phyloP scores from a whole-genome alignment of 1,140 invertebrate genomes.

The Heliothis subflexa region DNA sequence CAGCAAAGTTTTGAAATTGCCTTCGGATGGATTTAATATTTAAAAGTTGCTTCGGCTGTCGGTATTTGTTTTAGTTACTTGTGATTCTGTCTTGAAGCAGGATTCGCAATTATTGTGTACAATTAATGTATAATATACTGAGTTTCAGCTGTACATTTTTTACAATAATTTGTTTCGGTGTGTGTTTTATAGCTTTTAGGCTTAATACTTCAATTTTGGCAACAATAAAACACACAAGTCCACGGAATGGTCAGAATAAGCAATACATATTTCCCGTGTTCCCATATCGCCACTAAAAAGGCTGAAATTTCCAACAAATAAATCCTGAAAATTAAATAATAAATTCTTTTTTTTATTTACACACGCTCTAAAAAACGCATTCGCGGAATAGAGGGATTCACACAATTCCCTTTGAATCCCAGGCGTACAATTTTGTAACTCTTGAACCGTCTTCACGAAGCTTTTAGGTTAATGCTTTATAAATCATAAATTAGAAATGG shows the following conservation, averaged over 20 bases:
- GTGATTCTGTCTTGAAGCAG: neutral
- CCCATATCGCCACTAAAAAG: slow-evolving; percentile 33
- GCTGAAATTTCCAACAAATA: slow-evolving; percentile 18
- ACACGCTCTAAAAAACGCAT: slow-evolving; percentile 44
- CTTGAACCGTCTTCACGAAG: slow-evolving; percentile 54
- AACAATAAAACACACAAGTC: neutral
- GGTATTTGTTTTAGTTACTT: neutral
- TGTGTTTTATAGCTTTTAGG: too few species aligned
- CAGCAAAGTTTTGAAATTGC: slow-evolving; percentile 31
- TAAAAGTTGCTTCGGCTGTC: neutral
- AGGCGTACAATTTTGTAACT: slow-evolving; percentile 54
- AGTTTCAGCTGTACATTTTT: too few species aligned
- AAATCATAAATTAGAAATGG: slow-evolving; percentile 66
- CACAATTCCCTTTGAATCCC: slow-evolving; percentile 55
- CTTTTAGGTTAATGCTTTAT: slow-evolving; percentile 68
- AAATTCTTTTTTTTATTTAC: slow-evolving; percentile 43
- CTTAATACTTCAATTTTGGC: neutral
- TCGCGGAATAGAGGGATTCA: slow-evolving; percentile 39
- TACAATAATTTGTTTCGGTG: too few species aligned
- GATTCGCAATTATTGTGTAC: neutral
- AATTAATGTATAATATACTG: too few species aligned
- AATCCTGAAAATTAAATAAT: slow-evolving; percentile 40
- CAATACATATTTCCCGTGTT: neutral
- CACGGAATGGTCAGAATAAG: neutral
- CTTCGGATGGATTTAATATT: neutral